Conservation (phyloP, 1,140 invertebrate genomes). For the Drosophila ogumai region DNA sequence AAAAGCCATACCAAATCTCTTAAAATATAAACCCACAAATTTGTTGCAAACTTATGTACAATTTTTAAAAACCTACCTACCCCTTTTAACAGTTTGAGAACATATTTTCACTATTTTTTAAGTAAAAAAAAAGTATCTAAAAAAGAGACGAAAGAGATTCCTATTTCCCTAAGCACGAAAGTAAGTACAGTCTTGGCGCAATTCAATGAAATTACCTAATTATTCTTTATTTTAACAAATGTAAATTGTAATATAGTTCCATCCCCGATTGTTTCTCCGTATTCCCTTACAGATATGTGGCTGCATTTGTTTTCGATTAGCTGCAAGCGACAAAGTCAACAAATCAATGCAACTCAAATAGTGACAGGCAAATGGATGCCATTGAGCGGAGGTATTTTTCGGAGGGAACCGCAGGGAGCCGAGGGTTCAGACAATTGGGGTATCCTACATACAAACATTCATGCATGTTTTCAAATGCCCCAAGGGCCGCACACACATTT, state of each 20-base stretch:
- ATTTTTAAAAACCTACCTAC: no score
- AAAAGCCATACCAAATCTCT: no score
- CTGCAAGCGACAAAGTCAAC: constrained; percentile 75
- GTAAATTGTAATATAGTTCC: neutral
- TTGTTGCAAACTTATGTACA: no score
- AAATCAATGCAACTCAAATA: constrained; percentile 74
- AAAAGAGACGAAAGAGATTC: no score
- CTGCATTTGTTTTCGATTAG: constrained; percentile 76
- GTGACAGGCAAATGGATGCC: constrained; percentile 34
- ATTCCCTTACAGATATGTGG: constrained; percentile 13
- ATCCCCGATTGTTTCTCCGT: neutral
- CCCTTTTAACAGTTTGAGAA: neutral
- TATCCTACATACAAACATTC: neutral
- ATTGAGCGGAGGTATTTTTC: constrained; percentile 9
- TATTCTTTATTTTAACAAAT: neutral
- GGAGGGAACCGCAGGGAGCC: neutral
- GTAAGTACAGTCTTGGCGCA: no score
- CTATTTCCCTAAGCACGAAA: no score
- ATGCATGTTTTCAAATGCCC: constrained; percentile 19
- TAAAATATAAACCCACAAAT: no score
- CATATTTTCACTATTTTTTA: neutral
- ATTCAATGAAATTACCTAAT: neutral
- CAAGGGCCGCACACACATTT: constrained; percentile 16
- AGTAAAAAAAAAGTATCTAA: no score
- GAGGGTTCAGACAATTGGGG: neutral